These are phyloP conservation scores for Drosophila acutilabella DNA, from an alignment of 2,888 invertebrate genomes.

Conservation along the genomic window DNA sequence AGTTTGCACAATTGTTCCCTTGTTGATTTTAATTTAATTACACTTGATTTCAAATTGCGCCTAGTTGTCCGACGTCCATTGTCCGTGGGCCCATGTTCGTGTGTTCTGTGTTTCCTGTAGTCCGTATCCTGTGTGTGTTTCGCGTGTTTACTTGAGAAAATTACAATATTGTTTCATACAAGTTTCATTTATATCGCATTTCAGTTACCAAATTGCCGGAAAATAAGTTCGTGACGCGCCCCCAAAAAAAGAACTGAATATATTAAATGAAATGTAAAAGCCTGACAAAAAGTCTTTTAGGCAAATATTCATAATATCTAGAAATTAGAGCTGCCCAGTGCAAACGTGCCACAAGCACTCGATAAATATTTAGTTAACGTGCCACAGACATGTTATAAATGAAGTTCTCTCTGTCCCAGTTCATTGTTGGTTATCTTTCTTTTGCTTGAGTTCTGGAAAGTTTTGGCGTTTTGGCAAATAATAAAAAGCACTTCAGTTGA, in stretches of 20 bases:
- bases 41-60: slow-evolving; percentile 68
- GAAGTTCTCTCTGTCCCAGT: background rate
- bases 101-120: background rate
- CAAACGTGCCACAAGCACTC: slow-evolving; percentile 38
- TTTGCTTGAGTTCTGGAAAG: background rate
- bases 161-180: slow-evolving; percentile 67
- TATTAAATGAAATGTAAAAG: background rate
- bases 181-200: slow-evolving; percentile 59
- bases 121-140: slow-evolving; percentile 1
- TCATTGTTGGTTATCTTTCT: slow-evolving; percentile 14
- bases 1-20: slow-evolving; percentile 73
- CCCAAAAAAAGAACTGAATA: background rate
- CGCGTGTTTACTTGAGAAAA: slow-evolving; percentile 21
- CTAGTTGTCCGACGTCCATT: slow-evolving; percentile 12
- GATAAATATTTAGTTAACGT: slow-evolving; percentile 50
- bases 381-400: slow-evolving; percentile 25
- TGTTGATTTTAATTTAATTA: slow-evolving; percentile 79
- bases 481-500: slow-evolving; percentile 6
- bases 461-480: slow-evolving; percentile 1
- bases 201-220: slow-evolving; percentile 24
- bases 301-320: slow-evolving; percentile 25
- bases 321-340: slow-evolving; percentile 30
- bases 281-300: slow-evolving; percentile 1
- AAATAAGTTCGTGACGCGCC: slow-evolving; percentile 24
- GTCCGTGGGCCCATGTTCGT: slow-evolving; percentile 23